Conservation (phyloP, 1,140 invertebrate species). For the Sycobia sp. region DNA sequence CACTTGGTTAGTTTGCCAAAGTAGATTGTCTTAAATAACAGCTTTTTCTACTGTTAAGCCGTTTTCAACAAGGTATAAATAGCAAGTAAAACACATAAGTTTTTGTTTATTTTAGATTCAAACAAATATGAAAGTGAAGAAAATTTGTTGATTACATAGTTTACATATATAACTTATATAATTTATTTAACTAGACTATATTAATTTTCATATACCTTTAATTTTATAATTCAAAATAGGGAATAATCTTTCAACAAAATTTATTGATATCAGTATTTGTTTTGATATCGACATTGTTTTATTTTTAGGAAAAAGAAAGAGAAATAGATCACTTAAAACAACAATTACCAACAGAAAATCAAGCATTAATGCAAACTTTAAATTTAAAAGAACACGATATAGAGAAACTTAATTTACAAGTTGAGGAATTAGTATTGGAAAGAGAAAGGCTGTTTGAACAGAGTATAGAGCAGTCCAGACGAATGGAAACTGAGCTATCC, state of each 20-base stretch:
- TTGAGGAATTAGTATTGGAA: slow-evolving; percentile 27
- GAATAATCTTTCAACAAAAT: slow-evolving; percentile 33
- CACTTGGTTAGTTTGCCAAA: too few species aligned
- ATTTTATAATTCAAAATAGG: too few species aligned
- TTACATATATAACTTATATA: too few species aligned
- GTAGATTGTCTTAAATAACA: too few species aligned
- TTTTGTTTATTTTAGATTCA: too few species aligned
- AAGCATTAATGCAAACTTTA: slow-evolving; percentile 38
- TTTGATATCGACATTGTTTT: neutral
- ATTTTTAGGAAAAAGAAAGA: slow-evolving; percentile 41
- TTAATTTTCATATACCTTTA: too few species aligned
- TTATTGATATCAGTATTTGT: slow-evolving; percentile 13
- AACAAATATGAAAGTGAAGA: too few species aligned
- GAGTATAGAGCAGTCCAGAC: slow-evolving; percentile 3
- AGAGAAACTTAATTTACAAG: slow-evolving; percentile 41
- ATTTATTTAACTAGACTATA: too few species aligned
- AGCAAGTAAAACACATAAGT: too few species aligned
- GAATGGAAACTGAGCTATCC: slow-evolving; percentile 40
- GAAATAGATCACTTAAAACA: slow-evolving; percentile 43
- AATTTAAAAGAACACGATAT: slow-evolving; percentile 40
- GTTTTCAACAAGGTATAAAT: too few species aligned
- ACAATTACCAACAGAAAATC: slow-evolving; percentile 38
- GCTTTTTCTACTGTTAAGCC: too few species aligned
- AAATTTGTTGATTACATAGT: too few species aligned
- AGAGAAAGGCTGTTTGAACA: neutral